phyloP scores from a whole-genome alignment of 2,797 vertebrate species.

The Mus minutoides region DNA sequence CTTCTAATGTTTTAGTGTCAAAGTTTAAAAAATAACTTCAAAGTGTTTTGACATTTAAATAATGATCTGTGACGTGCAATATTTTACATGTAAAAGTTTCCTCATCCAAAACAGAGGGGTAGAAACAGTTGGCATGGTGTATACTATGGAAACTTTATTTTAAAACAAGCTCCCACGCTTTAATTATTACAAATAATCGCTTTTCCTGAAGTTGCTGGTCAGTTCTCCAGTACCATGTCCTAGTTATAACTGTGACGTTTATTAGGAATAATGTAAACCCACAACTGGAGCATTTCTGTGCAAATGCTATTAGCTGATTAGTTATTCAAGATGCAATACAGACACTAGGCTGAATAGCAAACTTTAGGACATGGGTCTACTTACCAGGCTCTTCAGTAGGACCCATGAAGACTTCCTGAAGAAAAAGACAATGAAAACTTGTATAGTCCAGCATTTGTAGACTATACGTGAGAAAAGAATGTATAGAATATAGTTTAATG shows the following conservation, averaged over 20 bases:
- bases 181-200: constrained; percentile 58
- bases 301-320: constrained; percentile 26
- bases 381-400: constrained; percentile 60
- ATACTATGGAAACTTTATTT: constrained; percentile 32
- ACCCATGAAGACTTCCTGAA: constrained; percentile 2
- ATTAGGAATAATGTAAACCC: constrained; percentile 29
- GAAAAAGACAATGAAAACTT: constrained; percentile 48
- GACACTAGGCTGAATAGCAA: constrained; percentile 19
- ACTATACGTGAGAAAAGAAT: constrained; percentile 19
- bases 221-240: constrained; percentile 4
- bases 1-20: constrained; percentile 35
- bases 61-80: constrained; percentile 57
- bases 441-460: constrained; percentile 6
- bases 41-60: constrained; percentile 55
- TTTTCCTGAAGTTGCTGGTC: constrained; percentile 59
- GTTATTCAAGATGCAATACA: constrained; percentile 47
- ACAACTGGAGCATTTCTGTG: constrained; percentile 24
- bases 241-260: neutral
- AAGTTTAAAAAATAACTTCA: neutral
- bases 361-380: constrained; percentile 15
- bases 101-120: constrained; percentile 40
- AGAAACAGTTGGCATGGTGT: neutral
- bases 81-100: constrained; percentile 57
- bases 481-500: neutral
- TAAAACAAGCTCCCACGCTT: constrained; percentile 28